Conservation (phyloP, 2,113 vertebrate species). For the Pogona vitticeps region DNA sequence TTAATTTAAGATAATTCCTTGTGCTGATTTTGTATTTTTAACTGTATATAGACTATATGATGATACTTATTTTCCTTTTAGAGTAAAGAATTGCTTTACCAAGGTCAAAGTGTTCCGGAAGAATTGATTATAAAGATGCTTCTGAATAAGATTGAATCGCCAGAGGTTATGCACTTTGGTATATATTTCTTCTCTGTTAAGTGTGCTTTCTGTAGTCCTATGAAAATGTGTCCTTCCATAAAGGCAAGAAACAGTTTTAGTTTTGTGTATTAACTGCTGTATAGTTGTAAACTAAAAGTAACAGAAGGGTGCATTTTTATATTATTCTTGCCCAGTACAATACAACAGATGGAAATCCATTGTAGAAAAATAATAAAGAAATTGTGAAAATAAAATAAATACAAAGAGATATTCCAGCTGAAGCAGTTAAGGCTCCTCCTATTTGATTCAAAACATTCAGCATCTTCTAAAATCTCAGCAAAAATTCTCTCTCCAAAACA, state of each 20-base stretch:
- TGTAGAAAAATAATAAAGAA: neutral
- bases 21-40: neutral
- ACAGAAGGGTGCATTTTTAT: neutral
- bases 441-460: neutral
- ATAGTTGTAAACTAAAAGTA: neutral
- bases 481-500: no score
- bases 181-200: constrained; percentile 47
- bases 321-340: neutral
- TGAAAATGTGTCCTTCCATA: neutral
- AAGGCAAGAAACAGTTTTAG: neutral
- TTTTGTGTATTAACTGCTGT: neutral
- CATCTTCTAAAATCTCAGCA: no score
- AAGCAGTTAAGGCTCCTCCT: neutral
- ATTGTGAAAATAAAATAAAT: no score
- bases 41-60: neutral
- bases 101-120: constrained; percentile 83
- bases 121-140: constrained; percentile 84
- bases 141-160: constrained; percentile 81
- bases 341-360: neutral
- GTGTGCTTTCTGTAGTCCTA: neutral
- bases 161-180: constrained; percentile 90
- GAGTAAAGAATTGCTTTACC: constrained; percentile 79
- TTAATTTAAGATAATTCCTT: neutral
- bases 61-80: constrained; percentile 58
- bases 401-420: neutral